Evolutionary conservation across 2,113 vertebrate species (phyloP).

Genomic region (Hystrix cristata): DNA sequence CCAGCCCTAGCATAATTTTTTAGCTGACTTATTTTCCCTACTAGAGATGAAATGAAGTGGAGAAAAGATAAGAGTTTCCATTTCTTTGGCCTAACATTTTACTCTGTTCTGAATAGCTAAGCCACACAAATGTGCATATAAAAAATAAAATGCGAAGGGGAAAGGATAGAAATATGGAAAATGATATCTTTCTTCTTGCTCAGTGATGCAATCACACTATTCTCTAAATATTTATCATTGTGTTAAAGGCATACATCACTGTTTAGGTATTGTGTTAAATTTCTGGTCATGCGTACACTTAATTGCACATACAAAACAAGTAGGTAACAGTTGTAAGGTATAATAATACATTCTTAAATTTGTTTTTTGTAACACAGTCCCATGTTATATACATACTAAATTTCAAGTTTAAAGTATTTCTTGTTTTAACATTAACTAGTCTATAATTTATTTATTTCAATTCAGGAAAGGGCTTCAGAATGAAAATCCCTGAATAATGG

Average conservation of each 20-base stretch:
- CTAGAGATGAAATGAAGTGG: neutral
- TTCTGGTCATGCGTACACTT: neutral
- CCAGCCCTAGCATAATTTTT: neutral
- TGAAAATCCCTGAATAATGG: neutral
- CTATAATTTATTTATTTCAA: conserved; percentile 43
- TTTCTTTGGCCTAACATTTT: neutral
- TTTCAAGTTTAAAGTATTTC: conserved; percentile 25
- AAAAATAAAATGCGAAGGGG: neutral
- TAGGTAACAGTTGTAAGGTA: neutral
- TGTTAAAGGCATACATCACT: neutral
- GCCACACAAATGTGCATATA: neutral
- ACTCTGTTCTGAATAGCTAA: neutral
- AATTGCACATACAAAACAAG: neutral
- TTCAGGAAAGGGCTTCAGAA: conserved; percentile 37
- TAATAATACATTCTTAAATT: neutral
- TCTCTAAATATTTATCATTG: conserved; percentile 14
- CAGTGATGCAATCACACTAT: neutral
- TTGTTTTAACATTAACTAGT: conserved; percentile 17
- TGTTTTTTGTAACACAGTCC: conserved; percentile 21
- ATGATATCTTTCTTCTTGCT: neutral
- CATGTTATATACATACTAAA: neutral
- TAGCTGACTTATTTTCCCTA: neutral
- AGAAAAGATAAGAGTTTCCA: conserved; percentile 38
- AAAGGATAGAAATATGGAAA: conserved; percentile 6
- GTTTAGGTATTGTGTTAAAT: neutral